Evolutionary conservation across 2,888 invertebrate species (phyloP), one percentile per base, ranked within the genome.

Genomic region (Caenorhabditis afra): DNA sequence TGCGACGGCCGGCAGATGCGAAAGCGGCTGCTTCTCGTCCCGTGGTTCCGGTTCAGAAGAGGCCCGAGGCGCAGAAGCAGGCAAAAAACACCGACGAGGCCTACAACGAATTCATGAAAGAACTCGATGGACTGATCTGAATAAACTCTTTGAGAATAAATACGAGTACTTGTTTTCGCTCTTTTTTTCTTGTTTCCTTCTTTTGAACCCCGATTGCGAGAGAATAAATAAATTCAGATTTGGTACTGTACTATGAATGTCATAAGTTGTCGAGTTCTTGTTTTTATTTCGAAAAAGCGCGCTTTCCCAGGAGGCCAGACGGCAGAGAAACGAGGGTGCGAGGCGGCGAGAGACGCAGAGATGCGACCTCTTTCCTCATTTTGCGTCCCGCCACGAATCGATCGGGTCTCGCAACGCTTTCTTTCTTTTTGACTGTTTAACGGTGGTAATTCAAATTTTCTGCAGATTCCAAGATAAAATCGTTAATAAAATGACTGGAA

Each of bases 31-130:
- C 45, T 47, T 57, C 53, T 18, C 57, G 52, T 5, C 61, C 67
- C 18, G 49, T 53, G 4, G 53, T 59, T 23, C 65, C 62, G 0
- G 53, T 62, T 1, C 45, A 66, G 11, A 41, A 52, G 39, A 55
- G 76, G 12, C 81, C 81, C 1, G 78, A 78, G 20, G 59, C 61
- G 1, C 75, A 75, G 23, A 55, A 73, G 37, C 66, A 87, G 85
- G 76, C 89, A 85, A 87, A 88, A 73, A 83, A 95, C 73, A 98
- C 97, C 91, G 98, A 98, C 90, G 98, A 98, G 90, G 98, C 97
- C 12, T 99, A 99, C 90, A 94, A 96, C 93, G 95, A 96, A 91
- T 99, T 99, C 91, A 97, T 99, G 97, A 94, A 94, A 91, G 98
- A 99, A 92, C 96, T 99, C 96, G 94, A 96, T 90, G 96, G 95